Evolutionary conservation across 2,113 vertebrate species (phyloP).

Genomic region (Chunga burmeisteri): DNA sequence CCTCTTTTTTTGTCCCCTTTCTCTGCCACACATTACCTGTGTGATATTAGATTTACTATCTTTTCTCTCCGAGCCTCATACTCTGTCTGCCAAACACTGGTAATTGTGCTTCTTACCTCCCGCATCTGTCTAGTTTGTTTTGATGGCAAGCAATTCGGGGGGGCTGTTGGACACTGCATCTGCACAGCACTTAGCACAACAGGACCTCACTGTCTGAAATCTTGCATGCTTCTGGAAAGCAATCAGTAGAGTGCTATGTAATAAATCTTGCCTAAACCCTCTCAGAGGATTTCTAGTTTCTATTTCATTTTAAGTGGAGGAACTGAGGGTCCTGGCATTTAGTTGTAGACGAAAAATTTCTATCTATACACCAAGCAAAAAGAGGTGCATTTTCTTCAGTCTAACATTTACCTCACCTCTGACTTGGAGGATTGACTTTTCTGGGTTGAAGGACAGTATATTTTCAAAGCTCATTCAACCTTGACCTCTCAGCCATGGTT

Average conservation of each 20-base stretch:
- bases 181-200: background rate
- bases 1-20: background rate
- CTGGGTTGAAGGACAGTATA: constrained; percentile 34
- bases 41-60: background rate
- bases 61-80: background rate
- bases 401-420: background rate
- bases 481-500: background rate
- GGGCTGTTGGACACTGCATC: background rate
- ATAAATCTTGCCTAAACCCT: background rate
- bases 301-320: background rate
- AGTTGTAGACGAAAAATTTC: background rate
- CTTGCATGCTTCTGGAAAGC: background rate
- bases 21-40: background rate
- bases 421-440: constrained; percentile 20
- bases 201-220: background rate
- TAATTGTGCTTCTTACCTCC: background rate
- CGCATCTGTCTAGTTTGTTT: background rate
- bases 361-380: background rate
- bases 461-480: constrained; percentile 35
- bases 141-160: background rate
- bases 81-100: background rate
- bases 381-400: background rate
- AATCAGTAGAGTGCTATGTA: background rate
- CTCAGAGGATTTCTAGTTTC: background rate
- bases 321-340: background rate